Base-by-base conservation (phyloP, 1,140 invertebrate genomes). In the Drosophila equinoxialis region DNA sequence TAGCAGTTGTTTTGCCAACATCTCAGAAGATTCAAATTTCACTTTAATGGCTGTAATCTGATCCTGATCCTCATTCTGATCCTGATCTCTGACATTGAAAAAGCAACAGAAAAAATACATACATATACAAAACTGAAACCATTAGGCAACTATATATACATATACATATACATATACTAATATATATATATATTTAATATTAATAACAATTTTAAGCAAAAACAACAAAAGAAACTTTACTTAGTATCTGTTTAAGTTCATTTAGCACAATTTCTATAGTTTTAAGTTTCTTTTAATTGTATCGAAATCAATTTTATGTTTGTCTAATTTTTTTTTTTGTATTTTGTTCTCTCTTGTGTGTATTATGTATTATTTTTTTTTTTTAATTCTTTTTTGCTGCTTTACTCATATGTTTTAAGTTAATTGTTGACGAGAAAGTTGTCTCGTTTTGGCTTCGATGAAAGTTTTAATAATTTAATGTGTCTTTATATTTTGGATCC, bases 241-340 rank as follows among this genome's bases (percentile, higher is more conserved):
- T 48, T 79, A 75, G 64, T 51, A 11, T 23, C 45, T 23, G 45
- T 55, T 61, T 79, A 72, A 83, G 71, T 71, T 83, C 64, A 66
- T 80, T 81, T 84, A 84, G 81, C 77, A 77, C 81, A 84, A 84
- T 84, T 84, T 71, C 59, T 26, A 14, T 39, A 45, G 45, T 23
- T 51, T 11, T 51, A 51, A 4, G 7, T 20, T 48, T 20, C 17
- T 14, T 51, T 51, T 23, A 23, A 20, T 11, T 51, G 1, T 23
- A 51, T 5, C 0, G 8, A 23, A 51, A 11, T 0, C 10, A 13
- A 39, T 4, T 37, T 10, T 10, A 37, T 37, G 30, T 37, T 11
- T 37, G 7, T 37, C 11, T 17, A 8, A 20, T 20, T 2, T 23
- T 23, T 17, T 48, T 48, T 48, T 48, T 48, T 10, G 10, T 37